Base-by-base conservation (phyloP, 2,113 vertebrate species). In the Gnathonemus echidnorhynchus region DNA sequence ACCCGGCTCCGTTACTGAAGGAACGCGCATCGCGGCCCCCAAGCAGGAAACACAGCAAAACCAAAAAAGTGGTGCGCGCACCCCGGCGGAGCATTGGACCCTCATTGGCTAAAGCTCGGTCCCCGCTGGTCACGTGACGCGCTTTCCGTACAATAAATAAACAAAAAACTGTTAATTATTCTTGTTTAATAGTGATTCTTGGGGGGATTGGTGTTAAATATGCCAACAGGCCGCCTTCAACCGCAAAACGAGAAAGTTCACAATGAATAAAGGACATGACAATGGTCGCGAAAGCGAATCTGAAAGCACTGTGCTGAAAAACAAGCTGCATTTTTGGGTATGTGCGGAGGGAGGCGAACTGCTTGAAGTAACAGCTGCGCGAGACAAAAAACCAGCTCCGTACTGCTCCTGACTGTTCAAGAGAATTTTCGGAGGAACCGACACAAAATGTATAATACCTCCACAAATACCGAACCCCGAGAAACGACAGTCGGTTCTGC, bases 61-160 rank as follows among this genome's bases (percentile, higher is more conserved):
- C 87, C 90, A 91, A 88, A 91, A 88, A 24, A 52, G 24, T 46
- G 91, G 90, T 92, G 94, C 94, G 94, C 95, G 92, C 92, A 86
- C 93, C 80, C 87, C 87, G 83, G 92, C 92, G 93, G 93, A 92
- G 89, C 15, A 88, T 50, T 74, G 4, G 6, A 50, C 77, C 74
- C 92, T 88, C 90, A 96, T 96, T 95, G 95, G 95, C 91, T 42
- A 89, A 89, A 19, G 90, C 91, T 91, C 93, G 74, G 93, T 94
- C 95, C 93, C 93, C 93, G 93, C 92, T 92, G 91, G 90, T 45
- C 95, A 96, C 93, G 95, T 95, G 94, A 96, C 94, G 45, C 84
- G 91, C 91, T 90, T 93, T 94, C 93, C 95, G 95, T 92, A 94
- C 93, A 94, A 96, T 96, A 96, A 96, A 96, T 94, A 96, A 95